These are phyloP conservation scores for Conchocele bisecta DNA, from an alignment of 2,888 invertebrate genomes.

Conservation along the genomic window DNA sequence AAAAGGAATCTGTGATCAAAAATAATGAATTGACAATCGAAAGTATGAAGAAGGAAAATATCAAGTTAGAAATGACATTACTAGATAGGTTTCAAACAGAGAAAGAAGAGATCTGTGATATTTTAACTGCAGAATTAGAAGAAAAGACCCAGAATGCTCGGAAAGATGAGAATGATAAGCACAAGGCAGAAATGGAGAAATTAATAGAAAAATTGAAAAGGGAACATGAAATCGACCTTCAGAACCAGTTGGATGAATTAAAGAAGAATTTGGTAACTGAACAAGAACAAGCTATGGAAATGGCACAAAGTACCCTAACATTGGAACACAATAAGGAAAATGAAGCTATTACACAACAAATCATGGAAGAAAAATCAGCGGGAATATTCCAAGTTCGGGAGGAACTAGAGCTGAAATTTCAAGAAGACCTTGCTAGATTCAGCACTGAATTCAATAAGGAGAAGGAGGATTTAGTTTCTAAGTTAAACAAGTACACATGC, in stretches of 20 bases:
- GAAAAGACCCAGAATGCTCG: conserved; percentile 85
- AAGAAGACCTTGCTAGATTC: conserved; percentile 41
- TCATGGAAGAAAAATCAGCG: conserved; percentile 48
- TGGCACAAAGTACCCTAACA: conserved; percentile 37
- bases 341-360: conserved; percentile 53
- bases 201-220: conserved; percentile 32
- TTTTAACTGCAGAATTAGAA: conserved; percentile 61
- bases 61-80: conserved; percentile 56
- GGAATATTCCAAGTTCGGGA: conserved; percentile 31
- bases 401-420: conserved; percentile 44
- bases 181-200: conserved; percentile 43
- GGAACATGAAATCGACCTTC: conserved; percentile 36
- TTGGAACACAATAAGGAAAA: conserved; percentile 44
- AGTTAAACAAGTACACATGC: conserved; percentile 36
- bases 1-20: conserved; percentile 79
- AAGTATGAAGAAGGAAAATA: conserved; percentile 45
- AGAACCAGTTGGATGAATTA: conserved; percentile 46
- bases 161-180: conserved; percentile 84
- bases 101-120: conserved; percentile 61
- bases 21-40: conserved; percentile 62
- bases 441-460: conserved; percentile 59
- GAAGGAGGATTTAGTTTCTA: conserved; percentile 65
- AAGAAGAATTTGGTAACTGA: conserved; percentile 37
- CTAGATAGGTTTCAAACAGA: conserved; percentile 60
- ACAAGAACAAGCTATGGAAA: conserved; percentile 48